phyloP scores from a whole-genome alignment of 23 tunicate genomes.

The Clavelina lepadiformis region DNA sequence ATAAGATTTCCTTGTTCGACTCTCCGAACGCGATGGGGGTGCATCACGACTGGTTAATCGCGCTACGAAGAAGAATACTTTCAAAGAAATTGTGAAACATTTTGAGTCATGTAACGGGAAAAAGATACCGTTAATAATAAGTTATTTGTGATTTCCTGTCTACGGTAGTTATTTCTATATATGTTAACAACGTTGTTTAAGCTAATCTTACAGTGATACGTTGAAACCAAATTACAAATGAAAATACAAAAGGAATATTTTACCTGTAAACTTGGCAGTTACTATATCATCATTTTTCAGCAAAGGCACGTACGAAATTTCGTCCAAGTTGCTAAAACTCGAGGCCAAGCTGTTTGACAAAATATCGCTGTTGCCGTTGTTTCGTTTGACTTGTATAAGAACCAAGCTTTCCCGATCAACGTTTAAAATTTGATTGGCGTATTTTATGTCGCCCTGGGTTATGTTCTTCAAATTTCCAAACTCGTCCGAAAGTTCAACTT shows the following conservation, averaged over 20 bases:
- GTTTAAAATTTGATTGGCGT: constrained; percentile 60
- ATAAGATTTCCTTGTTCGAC: constrained; percentile 12
- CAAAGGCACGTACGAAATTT: constrained; percentile 64
- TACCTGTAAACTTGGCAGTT: constrained; percentile 67
- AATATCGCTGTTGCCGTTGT: background rate
- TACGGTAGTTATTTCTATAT: no score
- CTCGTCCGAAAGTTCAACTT: constrained; percentile 65
- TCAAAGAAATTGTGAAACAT: no score
- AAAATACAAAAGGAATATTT: background rate
- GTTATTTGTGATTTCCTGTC: no score
- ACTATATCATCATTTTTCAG: constrained; percentile 62
- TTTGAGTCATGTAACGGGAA: no score
- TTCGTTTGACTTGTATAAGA: constrained; percentile 54
- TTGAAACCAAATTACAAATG: background rate
- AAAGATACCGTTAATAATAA: no score
- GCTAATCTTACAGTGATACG: no score
- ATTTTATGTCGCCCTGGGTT: constrained; percentile 10
- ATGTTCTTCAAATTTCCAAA: constrained; percentile 74
- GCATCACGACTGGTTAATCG: constrained; percentile 25
- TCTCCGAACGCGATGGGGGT: constrained; percentile 25
- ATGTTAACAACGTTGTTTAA: no score
- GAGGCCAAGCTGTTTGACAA: background rate
- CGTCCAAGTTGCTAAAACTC: constrained; percentile 10
- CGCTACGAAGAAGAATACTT: no score
- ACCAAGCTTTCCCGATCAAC: constrained; percentile 65